Evolutionary conservation across 1,140 invertebrate genomes (phyloP), one percentile per base, ranked within the genome.

Genomic region (Drosophila equinoxialis): DNA sequence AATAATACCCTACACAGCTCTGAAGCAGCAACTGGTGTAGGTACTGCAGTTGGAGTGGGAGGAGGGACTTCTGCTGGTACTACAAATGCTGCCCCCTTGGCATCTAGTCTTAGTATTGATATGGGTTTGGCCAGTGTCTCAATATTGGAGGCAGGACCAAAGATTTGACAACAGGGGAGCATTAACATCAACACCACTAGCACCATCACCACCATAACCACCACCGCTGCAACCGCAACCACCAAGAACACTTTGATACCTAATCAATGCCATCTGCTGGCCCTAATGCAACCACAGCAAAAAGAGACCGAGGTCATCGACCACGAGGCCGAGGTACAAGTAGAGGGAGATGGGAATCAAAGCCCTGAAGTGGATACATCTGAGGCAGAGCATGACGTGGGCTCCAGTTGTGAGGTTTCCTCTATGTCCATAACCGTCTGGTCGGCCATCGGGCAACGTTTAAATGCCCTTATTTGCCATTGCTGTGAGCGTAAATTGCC

Each of bases 401-500:
- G 68, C 20, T 90, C 81, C 70, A 91, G 90, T 66, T 90, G 84
- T 26, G 90, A 92, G 74, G 84, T 87, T n/a, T 91, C 90, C 20
- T 87, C 86, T 45, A 91, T 91, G 75, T 90, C 91, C 41, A 80
- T 87, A 67, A 91, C 80, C 13, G 85, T 91, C 8, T 92, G 90
- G 91, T 86, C 91, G 61, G 85, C 84, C 37, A 78, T 92, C 55
- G 91, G 90, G 14, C 81, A 92, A 54, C 81, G 90, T 6, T 68
- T 92, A 33, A 92, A 90, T 68, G 83, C 86, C n/a, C 83, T 92
- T 60, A 84, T 91, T 39, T 92, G 91, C 30, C 84, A 92, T 77
- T 92, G 91, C 72, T 92, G 91, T 73, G 91, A 92, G 63, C 81
- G 84, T 13, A 92, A 92, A 72, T 79, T 92, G 55, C 91, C 91